Base-by-base conservation (phyloP, 35 echinoderm and acorn worm genomes). In the Amphiura filiformis region DNA sequence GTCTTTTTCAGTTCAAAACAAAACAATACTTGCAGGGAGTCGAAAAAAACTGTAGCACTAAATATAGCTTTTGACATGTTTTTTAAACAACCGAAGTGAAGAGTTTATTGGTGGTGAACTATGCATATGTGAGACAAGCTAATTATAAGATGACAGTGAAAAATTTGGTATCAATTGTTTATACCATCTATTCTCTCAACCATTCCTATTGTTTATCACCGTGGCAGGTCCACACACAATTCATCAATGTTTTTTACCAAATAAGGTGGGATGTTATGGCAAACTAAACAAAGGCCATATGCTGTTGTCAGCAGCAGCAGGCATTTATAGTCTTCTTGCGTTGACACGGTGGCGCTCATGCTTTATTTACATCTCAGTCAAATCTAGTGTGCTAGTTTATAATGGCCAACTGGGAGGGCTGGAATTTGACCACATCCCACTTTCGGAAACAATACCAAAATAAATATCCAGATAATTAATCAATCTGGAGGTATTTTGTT, bases 341-440 rank as follows among this genome's bases (percentile, higher is more conserved):
- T n/a, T n/a, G n/a, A n/a, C n/a, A n/a, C n/a, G n/a, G n/a, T n/a
- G n/a, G n/a, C n/a, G n/a, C 7, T 70, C 26, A 15, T 70, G 15
- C 61, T 70, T 4, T 30, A n/a, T 23, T 70, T 70, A 23, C 7
- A 70, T 70, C 61, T 2, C 61, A 70, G 11, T 26, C 61, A 70
- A 70, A 70, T 70, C 61, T 30, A 26, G 11, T 23, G 26, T 70
- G 26, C n/a, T n/a, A n/a, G 61, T 70, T 70, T 70, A 70, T 70
- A 11, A 70, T 11, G 28, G 26, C 61, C 61, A 26, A 70, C 61
- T 26, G 61, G 61, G 61, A 70, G 61, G 61, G 11, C 61, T 70
- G 61, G 61, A 70, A 70, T 70, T 70, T 70, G 61, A 70, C 61
- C 61, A 70, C 61, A 70, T 70, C 61, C 61, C 61, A 70, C 61